These are phyloP conservation scores for Saccostrea cuccullata DNA, from an alignment of 1,140 invertebrate species.

Conservation along the genomic window DNA sequence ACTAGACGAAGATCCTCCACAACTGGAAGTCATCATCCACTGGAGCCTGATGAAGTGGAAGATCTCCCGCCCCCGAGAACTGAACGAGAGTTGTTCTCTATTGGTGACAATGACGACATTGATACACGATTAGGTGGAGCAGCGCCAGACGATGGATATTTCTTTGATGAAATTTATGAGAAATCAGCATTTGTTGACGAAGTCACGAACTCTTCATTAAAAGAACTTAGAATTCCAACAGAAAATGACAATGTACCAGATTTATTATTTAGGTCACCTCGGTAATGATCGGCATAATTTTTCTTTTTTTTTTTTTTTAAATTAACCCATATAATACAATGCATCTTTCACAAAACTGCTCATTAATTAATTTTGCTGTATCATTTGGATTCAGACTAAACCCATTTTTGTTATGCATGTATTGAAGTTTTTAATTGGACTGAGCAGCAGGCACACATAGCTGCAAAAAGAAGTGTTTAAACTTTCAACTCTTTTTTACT, in stretches of 20 bases:
- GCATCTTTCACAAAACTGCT: neutral
- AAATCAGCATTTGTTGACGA: slow-evolving; percentile 41
- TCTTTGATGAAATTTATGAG: slow-evolving; percentile 40
- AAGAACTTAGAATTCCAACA: slow-evolving; percentile 26
- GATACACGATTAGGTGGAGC: slow-evolving; percentile 4
- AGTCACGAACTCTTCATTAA: slow-evolving; percentile 21
- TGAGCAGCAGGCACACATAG: no score
- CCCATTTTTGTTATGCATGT: no score
- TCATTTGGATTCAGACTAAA: no score
- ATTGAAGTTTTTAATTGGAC: no score
- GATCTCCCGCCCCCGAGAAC: slow-evolving; percentile 24
- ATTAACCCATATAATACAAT: neutral
- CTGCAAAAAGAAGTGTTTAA: no score
- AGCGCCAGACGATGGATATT: slow-evolving; percentile 30
- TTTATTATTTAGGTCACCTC: slow-evolving; percentile 13
- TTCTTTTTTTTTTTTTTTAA: neutral
- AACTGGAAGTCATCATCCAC: slow-evolving; percentile 17
- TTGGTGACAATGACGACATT: slow-evolving; percentile 29
- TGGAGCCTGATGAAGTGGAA: neutral
- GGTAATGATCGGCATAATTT: neutral
- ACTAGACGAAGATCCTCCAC: slow-evolving; percentile 5
- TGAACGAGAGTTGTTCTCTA: slow-evolving; percentile 30
- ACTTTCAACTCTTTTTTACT: no score
- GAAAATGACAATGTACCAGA: slow-evolving; percentile 5
- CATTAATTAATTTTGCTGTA: neutral